Base-by-base conservation (phyloP, 2,888 invertebrate species). In the Dimorphilus gyrociliatus region DNA sequence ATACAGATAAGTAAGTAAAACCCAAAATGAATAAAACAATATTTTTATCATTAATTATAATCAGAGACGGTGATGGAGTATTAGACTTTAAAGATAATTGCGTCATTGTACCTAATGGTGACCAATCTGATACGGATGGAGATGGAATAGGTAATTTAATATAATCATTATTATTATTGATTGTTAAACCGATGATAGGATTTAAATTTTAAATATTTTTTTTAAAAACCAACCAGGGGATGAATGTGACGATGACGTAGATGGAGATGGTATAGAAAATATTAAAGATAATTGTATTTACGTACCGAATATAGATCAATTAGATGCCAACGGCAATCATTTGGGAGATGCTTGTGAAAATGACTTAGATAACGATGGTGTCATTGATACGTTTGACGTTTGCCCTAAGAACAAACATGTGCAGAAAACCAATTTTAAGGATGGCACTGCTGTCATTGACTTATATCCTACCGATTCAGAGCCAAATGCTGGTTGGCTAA, bases 271-370 rank as follows among this genome's bases (percentile, higher is more conserved):
- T 10, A 70, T 84, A 15, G 78, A 80, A 58, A 84, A 88, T 48
- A 73, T 77, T 23, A 65, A 74, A 16, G 90, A 90, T 61, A 90
- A 90, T 60, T 90, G 90, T 53, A 78, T 77, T 0, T 72, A 73
- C 45, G 64, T 76, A 23, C 72, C 81, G 1, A 90, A 90, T 65
- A 73, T 79, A 27, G 78, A 81, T 53, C 90, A 90, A 53, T 68
- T 75, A 33, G 88, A 90, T 55, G 75, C 76, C 0, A 86, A 90
- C 54, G 67, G 66, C 79, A 75, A 84, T 47, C 73, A 75, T 1
- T 63, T 74, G 14, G 88, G 88, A 0, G 84, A 90, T 48, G 69
- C 69, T 2, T 90, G 90, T 47, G 74, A 79, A 47, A 71, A 75
- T 26, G 86, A 90, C 55, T 72, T 69, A 44, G 88, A 90, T 48